These are phyloP conservation scores for Lepetodrilus schrolli DNA, from an alignment of 2,888 invertebrate species.

Conservation along the genomic window DNA sequence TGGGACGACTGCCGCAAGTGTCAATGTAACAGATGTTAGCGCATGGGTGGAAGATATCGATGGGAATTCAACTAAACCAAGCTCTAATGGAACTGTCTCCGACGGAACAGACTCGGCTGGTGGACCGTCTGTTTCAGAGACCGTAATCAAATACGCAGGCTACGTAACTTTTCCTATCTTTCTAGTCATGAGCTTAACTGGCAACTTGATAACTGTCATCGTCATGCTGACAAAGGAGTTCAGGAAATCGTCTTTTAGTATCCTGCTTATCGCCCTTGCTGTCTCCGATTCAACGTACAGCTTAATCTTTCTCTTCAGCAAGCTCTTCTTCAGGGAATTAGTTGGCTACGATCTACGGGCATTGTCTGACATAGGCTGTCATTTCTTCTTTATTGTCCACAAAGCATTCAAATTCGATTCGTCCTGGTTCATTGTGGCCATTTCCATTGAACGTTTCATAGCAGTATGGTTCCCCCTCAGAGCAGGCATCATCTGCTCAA, in stretches of 20 bases:
- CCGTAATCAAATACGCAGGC: conserved; percentile 37
- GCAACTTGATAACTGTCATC: conserved; percentile 51
- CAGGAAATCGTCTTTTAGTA: conserved; percentile 44
- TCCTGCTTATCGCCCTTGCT: conserved; percentile 52
- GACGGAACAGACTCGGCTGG: too few relatives aligned
- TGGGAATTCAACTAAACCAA: too few relatives aligned
- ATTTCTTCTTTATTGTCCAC: conserved; percentile 54
- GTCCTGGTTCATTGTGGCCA: conserved; percentile 58
- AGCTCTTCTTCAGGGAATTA: conserved; percentile 47
- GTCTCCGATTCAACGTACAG: conserved; percentile 51
- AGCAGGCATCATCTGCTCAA: conserved; percentile 48
- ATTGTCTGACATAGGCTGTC: conserved; percentile 47
- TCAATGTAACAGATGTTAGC: too few relatives aligned
- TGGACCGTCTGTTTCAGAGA: too few relatives aligned
- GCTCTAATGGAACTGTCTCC: too few relatives aligned
- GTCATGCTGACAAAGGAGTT: conserved; percentile 51
- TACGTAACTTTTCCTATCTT: conserved; percentile 47
- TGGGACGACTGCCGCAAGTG: too few relatives aligned
- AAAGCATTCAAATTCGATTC: conserved; percentile 56
- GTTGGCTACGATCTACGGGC: conserved; percentile 53
- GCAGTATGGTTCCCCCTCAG: conserved; percentile 54
- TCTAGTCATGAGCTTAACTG: conserved; percentile 47
- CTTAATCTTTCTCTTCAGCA: conserved; percentile 55
- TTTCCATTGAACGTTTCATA: conserved; percentile 55
- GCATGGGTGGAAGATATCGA: too few relatives aligned